A percentile compares a stretch with the other conserved stretches of the same genome.
phyloP scores from a whole-genome alignment of 2,888 invertebrate genomes.

The Stenchaetothrips biformis region DNA sequence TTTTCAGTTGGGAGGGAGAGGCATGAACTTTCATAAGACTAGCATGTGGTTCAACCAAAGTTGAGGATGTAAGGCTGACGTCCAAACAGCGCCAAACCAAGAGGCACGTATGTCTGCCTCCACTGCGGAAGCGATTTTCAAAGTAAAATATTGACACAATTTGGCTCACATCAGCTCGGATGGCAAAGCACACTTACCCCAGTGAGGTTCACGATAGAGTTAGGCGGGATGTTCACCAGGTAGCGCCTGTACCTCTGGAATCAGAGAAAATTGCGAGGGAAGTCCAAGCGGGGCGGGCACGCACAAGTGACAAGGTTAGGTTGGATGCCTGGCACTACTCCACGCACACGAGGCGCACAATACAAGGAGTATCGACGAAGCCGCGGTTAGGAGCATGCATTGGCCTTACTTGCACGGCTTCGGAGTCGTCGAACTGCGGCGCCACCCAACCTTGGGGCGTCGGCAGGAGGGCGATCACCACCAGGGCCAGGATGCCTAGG shows the following conservation, averaged over 20 bases:
- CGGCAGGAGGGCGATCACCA: not conserved
- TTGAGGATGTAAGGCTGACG: not conserved
- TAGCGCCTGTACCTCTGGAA: not conserved
- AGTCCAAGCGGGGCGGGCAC: not conserved
- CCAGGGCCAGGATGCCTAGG: not conserved
- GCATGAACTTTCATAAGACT: not conserved
- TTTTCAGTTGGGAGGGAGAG: not conserved
- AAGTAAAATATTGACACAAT: not conserved
- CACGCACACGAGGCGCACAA: not conserved
- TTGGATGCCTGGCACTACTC: not conserved
- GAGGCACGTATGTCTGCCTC: not conserved
- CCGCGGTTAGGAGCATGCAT: not conserved
- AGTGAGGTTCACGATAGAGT: constrained; percentile 3
- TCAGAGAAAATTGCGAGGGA: not conserved
- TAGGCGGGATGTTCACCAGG: not conserved
- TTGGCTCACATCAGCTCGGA: not conserved
- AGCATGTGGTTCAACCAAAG: not conserved
- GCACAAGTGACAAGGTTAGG: no score
- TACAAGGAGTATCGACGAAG: not conserved
- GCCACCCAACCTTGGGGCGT: not conserved
- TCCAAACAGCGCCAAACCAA: constrained; percentile 4
- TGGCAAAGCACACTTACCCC: not conserved
- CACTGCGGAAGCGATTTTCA: not conserved
- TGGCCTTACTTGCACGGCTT: not conserved
- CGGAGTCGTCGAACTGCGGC: not conserved